Percentiles rank a stretch among this genome's conserved stretches.
These are phyloP conservation scores for Leucania comma DNA, from an alignment of 2,888 invertebrate genomes.

Conservation along the genomic window DNA sequence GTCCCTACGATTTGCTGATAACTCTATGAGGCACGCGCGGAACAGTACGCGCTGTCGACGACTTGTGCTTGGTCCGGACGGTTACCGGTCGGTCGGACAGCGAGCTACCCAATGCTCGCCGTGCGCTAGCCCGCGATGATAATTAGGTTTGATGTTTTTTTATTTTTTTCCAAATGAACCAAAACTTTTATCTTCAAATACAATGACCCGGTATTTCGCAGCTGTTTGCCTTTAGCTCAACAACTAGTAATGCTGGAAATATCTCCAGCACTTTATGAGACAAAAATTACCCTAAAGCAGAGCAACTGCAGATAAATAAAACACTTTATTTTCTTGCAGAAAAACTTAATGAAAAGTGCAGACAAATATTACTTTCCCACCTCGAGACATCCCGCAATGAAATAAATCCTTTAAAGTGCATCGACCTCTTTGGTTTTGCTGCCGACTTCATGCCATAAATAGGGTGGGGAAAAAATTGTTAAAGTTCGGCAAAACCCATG, in stretches of 20 bases:
- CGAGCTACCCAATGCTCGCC: too few relatives aligned
- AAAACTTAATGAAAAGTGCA: conserved; percentile 5
- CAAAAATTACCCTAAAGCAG: not conserved
- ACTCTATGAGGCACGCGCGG: too few relatives aligned
- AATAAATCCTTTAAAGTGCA: conserved; percentile 24
- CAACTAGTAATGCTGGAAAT: not conserved
- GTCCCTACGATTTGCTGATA: too few relatives aligned
- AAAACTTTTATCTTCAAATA: too few relatives aligned
- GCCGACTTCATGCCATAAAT: not conserved
- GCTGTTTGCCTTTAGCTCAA: not conserved
- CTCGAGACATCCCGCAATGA: not conserved
- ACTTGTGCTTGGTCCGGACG: too few relatives aligned
- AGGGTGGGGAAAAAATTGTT: not conserved
- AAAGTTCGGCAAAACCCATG: conserved; percentile 22
- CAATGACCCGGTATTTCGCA: not conserved
- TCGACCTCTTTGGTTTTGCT: conserved; percentile 11
- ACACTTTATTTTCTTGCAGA: not conserved
- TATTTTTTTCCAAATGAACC: too few relatives aligned
- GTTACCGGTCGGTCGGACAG: too few relatives aligned
- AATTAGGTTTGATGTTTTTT: too few relatives aligned
- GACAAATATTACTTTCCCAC: not conserved
- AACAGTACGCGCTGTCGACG: too few relatives aligned
- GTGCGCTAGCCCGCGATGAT: too few relatives aligned
- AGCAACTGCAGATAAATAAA: not conserved
- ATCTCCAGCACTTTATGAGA: not conserved